Evolutionary conservation across 2,113 vertebrate species (phyloP), one percentile per base, ranked within the genome.

Genomic region (Pterocles gutturalis): DNA sequence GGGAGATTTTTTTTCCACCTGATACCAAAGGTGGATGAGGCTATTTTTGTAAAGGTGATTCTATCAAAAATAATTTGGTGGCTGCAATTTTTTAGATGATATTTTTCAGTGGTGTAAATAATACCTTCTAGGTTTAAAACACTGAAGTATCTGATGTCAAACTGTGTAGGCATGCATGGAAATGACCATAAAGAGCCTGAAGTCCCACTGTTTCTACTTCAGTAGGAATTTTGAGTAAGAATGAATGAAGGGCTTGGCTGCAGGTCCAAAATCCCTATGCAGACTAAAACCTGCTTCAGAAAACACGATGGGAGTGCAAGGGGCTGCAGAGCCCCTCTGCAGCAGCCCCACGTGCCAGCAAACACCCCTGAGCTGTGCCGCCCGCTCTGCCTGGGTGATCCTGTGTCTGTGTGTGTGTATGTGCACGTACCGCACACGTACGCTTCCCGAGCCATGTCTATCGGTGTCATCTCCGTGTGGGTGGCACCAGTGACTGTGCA

Each of bases 161-260:
- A 76, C 36, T 7, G 7, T 2, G 13, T 9, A 53, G 17, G 3
- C 29, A 70, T 2, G 0, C 0, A 0, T 8, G 29, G 45, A 60
- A 69, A 45, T 33, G 18, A 72, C 33, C 10, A 8, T 14, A 26
- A 71, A 48, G 77, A 54, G 13, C 13, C 49, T 45, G 53, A 81
- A 83, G 22, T 28, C 11, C 13, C 22, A 19, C 21, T 64, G 11
- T n/a, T 65, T 66, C 28, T 60, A 11, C 29, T 48, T 89, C 26
- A 34, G 46, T 28, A 53, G 51, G 61, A 53, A 43, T 38, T 89
- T 48, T 19, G 19, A 41, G 22, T 54, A 31, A 15, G 80, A 17
- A 36, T 10, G 41, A 83, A 16, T 15, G 29, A 86, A 73, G 22
- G 18, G 18, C 15, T 64, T 69, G 31, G 17, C 14, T 72, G 34